Evolutionary conservation across 1,140 invertebrate genomes (phyloP).

Genomic region (Aphelenchoides besseyi): DNA sequence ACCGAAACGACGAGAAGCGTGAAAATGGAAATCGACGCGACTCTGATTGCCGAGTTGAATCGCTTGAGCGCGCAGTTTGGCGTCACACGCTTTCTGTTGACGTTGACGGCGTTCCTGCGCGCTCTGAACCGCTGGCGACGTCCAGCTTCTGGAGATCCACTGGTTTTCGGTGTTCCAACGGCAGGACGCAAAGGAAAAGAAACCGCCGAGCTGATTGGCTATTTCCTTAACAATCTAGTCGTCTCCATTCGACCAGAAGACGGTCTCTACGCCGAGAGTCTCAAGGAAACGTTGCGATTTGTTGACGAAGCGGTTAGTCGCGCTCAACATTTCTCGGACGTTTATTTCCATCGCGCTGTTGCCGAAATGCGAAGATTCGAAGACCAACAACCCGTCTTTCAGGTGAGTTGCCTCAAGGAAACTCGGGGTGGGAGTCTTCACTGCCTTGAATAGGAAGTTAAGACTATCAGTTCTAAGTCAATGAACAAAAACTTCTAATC

Average conservation of each 20-base stretch:
- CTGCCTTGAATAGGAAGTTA: no score
- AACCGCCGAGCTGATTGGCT: constrained; percentile 46
- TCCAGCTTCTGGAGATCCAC: neutral
- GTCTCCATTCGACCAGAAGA: constrained; percentile 21
- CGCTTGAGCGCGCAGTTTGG: neutral
- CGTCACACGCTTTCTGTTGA: constrained; percentile 20
- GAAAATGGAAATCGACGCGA: neutral
- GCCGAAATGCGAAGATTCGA: constrained; percentile 25
- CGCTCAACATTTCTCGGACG: constrained; percentile 27
- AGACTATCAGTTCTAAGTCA: no score
- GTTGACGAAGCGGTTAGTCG: constrained; percentile 23
- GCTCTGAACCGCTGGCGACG: constrained; percentile 17
- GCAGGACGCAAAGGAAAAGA: constrained; percentile 42
- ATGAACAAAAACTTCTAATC: no score
- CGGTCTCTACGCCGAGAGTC: neutral
- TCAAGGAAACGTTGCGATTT: constrained; percentile 23
- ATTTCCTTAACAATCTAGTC: constrained; percentile 55
- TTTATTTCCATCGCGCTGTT: constrained; percentile 51
- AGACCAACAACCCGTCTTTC: constrained; percentile 18
- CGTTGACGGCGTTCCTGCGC: constrained; percentile 27
- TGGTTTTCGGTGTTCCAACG: constrained; percentile 41
- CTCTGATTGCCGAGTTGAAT: neutral
- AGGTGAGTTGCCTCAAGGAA: constrained; percentile 25
- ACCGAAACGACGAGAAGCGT: neutral
- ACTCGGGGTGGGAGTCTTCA: no score